phyloP scores from a whole-genome alignment of 2,797 vertebrate genomes.

The Cynopterus sphinx region DNA sequence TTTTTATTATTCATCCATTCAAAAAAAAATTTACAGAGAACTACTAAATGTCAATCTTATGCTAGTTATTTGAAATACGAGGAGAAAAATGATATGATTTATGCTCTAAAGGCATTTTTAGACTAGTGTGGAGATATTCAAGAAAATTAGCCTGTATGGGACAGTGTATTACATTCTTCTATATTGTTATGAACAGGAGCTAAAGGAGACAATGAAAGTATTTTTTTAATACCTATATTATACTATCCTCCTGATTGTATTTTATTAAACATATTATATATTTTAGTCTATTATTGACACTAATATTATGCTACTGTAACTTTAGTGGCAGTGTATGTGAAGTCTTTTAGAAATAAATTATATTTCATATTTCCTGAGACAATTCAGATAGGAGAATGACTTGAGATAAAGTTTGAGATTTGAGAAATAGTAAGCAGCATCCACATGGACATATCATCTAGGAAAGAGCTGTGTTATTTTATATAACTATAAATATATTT shows the following conservation, averaged over 20 bases:
- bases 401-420: conserved; percentile 35
- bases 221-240: background rate
- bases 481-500: background rate
- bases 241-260: background rate
- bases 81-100: background rate
- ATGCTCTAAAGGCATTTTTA: background rate
- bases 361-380: conserved; percentile 43
- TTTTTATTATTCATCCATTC: background rate
- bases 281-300: background rate
- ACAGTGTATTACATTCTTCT: background rate
- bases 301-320: background rate
- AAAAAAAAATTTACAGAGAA: conserved; percentile 14
- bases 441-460: background rate
- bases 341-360: conserved; percentile 18
- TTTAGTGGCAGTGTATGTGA: background rate
- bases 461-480: background rate
- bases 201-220: background rate
- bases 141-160: background rate
- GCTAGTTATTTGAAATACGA: background rate
- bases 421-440: conserved; percentile 3
- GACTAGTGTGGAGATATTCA: background rate
- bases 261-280: background rate
- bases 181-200: background rate
- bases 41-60: conserved; percentile 33
- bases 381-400: background rate